These are phyloP conservation scores for Calyptomena viridis DNA, from an alignment of 2,113 vertebrate species.

Conservation along the genomic window DNA sequence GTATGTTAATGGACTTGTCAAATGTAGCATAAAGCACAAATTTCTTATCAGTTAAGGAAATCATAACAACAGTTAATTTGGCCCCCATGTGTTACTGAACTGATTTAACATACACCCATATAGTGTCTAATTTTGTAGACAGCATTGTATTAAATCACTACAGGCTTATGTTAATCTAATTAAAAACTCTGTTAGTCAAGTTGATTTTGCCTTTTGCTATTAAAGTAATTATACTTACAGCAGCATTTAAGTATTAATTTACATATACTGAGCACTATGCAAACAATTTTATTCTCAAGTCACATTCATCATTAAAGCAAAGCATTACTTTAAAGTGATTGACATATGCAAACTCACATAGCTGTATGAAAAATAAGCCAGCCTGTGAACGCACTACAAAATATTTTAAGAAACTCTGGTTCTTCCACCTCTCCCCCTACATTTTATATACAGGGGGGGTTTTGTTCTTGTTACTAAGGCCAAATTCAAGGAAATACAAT, in stretches of 20 bases:
- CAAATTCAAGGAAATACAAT: background rate
- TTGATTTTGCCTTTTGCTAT: conserved; percentile 34
- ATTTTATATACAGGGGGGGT: background rate
- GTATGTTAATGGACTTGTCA: background rate
- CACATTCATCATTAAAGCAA: conserved; percentile 1
- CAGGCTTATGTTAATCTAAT: conserved; percentile 40
- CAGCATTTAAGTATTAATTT: conserved; percentile 37
- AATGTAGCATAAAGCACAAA: background rate
- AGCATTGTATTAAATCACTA: conserved; percentile 25
- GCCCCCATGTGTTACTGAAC: background rate
- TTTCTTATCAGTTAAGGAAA: background rate
- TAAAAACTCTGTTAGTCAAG: conserved; percentile 30
- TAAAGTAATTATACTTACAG: conserved; percentile 41
- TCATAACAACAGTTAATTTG: background rate
- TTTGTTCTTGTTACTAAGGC: background rate
- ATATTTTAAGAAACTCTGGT: background rate
- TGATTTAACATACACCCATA: background rate
- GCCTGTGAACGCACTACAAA: background rate
- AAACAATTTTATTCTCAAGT: conserved; percentile 54
- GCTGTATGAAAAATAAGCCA: background rate
- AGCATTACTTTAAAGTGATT: conserved; percentile 39
- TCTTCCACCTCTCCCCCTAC: background rate
- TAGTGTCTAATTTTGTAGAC: background rate
- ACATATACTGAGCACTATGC: background rate
- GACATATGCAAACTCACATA: conserved; percentile 14